Evolutionary conservation across 2,888 invertebrate species (phyloP).

Genomic region (Hirtodrosophila cameraria): DNA sequence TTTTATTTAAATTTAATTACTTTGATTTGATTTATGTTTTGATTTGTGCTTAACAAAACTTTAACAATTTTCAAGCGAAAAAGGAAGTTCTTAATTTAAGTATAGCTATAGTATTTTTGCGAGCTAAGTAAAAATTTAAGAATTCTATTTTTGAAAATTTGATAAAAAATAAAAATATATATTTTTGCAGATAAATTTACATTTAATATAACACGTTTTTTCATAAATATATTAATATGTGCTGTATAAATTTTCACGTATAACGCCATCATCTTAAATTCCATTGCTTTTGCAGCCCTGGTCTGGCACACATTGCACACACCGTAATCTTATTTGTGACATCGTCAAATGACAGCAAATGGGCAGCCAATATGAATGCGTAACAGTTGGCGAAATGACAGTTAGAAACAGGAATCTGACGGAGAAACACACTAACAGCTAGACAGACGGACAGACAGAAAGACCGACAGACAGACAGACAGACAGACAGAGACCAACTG

Average conservation of each 20-base stretch:
- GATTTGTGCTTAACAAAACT: no score
- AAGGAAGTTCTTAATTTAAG: no score
- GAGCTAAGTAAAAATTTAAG: no score
- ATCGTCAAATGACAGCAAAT: conserved; percentile 43
- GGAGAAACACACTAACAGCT: background rate
- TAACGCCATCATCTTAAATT: background rate
- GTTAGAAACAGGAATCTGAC: conserved; percentile 4
- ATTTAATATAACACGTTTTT: no score
- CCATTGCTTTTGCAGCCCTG: conserved; percentile 13
- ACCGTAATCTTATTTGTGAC: conserved; percentile 61
- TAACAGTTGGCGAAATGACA: conserved; percentile 18
- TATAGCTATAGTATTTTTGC: no score
- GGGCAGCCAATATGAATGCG: conserved; percentile 23
- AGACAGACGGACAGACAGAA: conserved; percentile 18
- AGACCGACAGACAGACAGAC: background rate
- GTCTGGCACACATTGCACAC: conserved; percentile 3
- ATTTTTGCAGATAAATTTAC: no score
- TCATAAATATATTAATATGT: no score
- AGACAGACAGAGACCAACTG: conserved; percentile 2
- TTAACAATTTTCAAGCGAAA: no score
- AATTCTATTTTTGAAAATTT: no score
- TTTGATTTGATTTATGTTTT: no score
- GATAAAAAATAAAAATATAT: no score
- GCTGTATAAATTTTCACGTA: background rate
- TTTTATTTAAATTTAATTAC: no score